Evolutionary conservation across 2,888 invertebrate genomes (phyloP).

Genomic region (Tuta absoluta): DNA sequence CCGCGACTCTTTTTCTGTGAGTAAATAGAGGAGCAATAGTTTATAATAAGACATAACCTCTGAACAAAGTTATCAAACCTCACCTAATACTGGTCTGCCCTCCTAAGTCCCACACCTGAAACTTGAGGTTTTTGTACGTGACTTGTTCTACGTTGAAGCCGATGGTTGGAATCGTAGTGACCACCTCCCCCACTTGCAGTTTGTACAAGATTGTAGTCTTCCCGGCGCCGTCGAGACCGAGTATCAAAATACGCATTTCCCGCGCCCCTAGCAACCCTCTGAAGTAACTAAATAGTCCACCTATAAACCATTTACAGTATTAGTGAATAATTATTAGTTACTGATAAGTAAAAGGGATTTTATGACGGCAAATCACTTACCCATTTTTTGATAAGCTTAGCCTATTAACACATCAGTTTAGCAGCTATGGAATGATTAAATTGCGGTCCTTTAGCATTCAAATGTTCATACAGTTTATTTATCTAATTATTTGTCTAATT

Average conservation of each 20-base stretch:
- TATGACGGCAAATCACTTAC: constrained; percentile 55
- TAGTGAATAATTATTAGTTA: constrained; percentile 28
- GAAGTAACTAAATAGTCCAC: constrained; percentile 98
- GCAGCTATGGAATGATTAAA: constrained; percentile 57
- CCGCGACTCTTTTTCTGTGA: neutral
- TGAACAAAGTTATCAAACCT: constrained; percentile 34
- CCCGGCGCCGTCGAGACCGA: constrained; percentile 99
- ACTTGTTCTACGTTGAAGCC: constrained; percentile 99
- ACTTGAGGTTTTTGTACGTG: constrained; percentile 99
- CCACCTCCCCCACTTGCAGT: constrained; percentile 98
- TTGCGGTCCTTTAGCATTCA: constrained; percentile 45
- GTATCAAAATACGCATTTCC: constrained; percentile 98
- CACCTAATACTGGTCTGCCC: constrained; percentile 99
- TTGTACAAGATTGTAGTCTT: constrained; percentile 99
- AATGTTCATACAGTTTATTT: constrained; percentile 30
- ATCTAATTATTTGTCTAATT: neutral
- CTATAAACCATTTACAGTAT: constrained; percentile 76
- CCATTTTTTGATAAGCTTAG: constrained; percentile 68
- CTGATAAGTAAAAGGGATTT: constrained; percentile 40
- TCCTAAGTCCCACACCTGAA: constrained; percentile 99
- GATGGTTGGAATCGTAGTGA: constrained; percentile 99
- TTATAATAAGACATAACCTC: constrained; percentile 25
- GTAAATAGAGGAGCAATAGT: neutral
- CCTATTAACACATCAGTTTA: constrained; percentile 68
- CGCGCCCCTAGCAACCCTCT: constrained; percentile 96